Evolutionary conservation across 2,113 vertebrate species (phyloP), one percentile per base, ranked within the genome.

Genomic region (Indicator indicator): DNA sequence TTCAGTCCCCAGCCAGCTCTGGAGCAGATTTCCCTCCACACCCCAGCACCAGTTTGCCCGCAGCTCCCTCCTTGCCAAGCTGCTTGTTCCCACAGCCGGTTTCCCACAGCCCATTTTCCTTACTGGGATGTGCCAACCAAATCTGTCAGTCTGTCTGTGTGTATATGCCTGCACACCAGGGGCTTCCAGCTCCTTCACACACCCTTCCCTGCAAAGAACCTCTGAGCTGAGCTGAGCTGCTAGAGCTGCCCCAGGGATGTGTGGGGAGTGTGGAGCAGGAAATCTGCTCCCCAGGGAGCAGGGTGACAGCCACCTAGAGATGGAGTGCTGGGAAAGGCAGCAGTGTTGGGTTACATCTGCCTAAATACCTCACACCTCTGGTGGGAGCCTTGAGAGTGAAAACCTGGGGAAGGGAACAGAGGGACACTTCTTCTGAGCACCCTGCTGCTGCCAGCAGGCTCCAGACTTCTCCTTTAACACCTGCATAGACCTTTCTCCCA

Each of bases 211-310:
- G 52, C 38, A 82, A 86, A 65, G 0, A 28, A 9, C 12, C 68
- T 78, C 55, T 32, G 38, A 17, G 20, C 27, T 32, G 38, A 17
- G 20, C 27, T 64, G 36, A 81, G 38, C 30, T 2, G 12, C 33
- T 26, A 20, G 12, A 71, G 50, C 50, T 70, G 52, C 32, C 28
- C 4, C 5, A 1, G 27, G 70, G 27, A 69, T 19, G 9, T 1
- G 0, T 20, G 19, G 12, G 4, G 7, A 12, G 8, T 14, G 14
- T 0, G 11, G 79, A 42, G 73, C 0, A 2, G 33, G 40, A 42
- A 36, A 73, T 14, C 8, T 17, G 28, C 13, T 16, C 48, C 38
- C 30, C 0, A 1, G 10, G 30, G 64, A 42, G 32, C 36, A n/a
- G 21, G 11, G 46, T 11, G 46, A 46, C 40, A n/a, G 68, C 26